A percentile compares a stretch with the other conserved stretches of the same genome.
These are phyloP conservation scores for Phenganax subtilis DNA, from an alignment of 92 coral and sea anemone genomes.

Conservation along the genomic window DNA sequence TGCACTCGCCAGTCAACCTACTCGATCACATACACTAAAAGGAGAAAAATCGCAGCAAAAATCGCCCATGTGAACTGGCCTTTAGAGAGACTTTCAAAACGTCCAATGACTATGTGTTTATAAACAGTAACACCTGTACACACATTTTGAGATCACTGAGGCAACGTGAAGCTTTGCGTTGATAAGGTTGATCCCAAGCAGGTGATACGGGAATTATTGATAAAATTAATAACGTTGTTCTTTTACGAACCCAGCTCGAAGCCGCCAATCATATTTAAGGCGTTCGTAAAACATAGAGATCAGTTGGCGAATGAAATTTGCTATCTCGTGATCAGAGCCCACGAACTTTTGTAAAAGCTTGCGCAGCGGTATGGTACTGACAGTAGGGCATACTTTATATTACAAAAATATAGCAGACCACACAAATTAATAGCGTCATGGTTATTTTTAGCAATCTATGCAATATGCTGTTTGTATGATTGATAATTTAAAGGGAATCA, in stretches of 20 bases:
- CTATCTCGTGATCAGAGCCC: too few relatives aligned
- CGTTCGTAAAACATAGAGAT: background rate
- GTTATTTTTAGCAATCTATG: background rate
- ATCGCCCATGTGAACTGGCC: too few relatives aligned
- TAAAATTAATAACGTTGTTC: conserved; percentile 5
- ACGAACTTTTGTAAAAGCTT: too few relatives aligned
- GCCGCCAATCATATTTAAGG: background rate
- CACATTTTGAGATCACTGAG: conserved; percentile 21
- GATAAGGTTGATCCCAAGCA: background rate
- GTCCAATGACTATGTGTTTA: background rate
- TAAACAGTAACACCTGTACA: conserved; percentile 4
- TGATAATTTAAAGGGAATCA: background rate
- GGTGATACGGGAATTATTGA: conserved; percentile 14
- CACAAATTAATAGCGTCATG: background rate
- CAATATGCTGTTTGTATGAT: background rate
- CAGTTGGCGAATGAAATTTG: background rate
- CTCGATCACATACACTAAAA: too few relatives aligned
- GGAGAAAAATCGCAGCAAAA: too few relatives aligned
- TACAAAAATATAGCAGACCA: too few relatives aligned
- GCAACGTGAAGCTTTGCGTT: conserved; percentile 2
- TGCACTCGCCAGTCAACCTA: too few relatives aligned
- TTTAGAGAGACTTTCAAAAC: background rate
- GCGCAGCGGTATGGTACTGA: too few relatives aligned
- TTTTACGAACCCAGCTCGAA: background rate
- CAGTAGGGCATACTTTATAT: too few relatives aligned